phyloP scores from a whole-genome alignment of 2,113 vertebrate species.

The Chrysochloris asiatica region DNA sequence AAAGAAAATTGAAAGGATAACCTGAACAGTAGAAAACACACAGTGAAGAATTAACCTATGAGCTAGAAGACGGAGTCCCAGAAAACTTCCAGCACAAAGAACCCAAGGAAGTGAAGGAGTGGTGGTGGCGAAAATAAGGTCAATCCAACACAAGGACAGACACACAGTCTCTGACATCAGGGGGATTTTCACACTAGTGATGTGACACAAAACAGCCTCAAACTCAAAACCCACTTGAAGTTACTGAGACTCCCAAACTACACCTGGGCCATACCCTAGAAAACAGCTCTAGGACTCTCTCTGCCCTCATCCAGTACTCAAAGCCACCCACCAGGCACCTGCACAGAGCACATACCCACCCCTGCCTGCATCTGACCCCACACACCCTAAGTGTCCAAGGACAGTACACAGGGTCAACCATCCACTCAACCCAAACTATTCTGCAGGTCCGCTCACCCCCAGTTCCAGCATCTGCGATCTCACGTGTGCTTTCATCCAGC shows the following conservation, averaged over 20 bases:
- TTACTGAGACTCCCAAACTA: neutral
- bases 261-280: neutral
- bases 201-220: neutral
- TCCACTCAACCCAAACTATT: too few relatives aligned
- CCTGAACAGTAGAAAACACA: neutral
- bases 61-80: neutral
- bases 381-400: too few relatives aligned
- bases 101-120: neutral
- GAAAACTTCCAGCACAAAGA: neutral
- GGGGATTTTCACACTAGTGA: neutral
- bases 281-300: neutral
- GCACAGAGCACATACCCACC: neutral
- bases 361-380: neutral
- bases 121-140: neutral
- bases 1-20: neutral
- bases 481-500: too few relatives aligned
- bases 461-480: too few relatives aligned
- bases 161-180: neutral
- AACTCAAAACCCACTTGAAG: neutral
- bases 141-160: rapidly evolving
- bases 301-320: neutral
- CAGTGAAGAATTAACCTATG: neutral
- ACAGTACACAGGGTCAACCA: neutral
- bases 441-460: too few relatives aligned
- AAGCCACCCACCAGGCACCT: neutral